phyloP scores from a whole-genome alignment of 2,113 vertebrate genomes.

The Lamprotornis superbus region DNA sequence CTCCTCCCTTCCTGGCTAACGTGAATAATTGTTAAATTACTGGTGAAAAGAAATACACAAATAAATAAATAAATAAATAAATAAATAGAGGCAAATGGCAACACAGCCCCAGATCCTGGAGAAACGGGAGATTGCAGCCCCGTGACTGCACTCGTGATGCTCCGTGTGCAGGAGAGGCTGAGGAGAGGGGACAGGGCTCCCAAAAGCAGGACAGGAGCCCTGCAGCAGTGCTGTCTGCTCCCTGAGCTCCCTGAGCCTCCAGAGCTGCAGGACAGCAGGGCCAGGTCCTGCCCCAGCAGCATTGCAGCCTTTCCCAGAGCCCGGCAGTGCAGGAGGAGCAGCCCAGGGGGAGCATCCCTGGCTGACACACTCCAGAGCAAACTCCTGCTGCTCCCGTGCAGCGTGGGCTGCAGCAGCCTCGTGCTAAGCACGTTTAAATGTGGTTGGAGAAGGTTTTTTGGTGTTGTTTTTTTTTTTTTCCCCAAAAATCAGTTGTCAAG shows the following conservation, averaged over 20 bases:
- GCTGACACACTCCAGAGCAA: accelerated
- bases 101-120: not conserved
- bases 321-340: not conserved
- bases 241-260: not conserved
- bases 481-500: not conserved
- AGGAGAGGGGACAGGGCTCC: accelerated
- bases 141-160: accelerated
- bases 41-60: not conserved
- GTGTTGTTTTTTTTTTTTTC: not conserved
- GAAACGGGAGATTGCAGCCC: accelerated
- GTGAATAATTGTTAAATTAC: not conserved
- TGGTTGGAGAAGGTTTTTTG: not conserved
- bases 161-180: not conserved
- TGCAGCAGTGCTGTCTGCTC: accelerated
- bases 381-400: not conserved
- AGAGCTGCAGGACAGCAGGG: not conserved
- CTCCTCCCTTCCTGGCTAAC: not conserved
- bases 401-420: not conserved
- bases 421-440: not conserved
- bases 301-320: not conserved
- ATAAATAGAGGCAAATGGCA: not conserved
- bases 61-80: no score
- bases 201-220: accelerated
- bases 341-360: not conserved
- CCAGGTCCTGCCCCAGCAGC: not conserved